Percentiles rank a stretch among this genome's conserved stretches.
phyloP scores from a whole-genome alignment of 1,140 invertebrate genomes.

The Pseudomyrmex pallidus region DNA sequence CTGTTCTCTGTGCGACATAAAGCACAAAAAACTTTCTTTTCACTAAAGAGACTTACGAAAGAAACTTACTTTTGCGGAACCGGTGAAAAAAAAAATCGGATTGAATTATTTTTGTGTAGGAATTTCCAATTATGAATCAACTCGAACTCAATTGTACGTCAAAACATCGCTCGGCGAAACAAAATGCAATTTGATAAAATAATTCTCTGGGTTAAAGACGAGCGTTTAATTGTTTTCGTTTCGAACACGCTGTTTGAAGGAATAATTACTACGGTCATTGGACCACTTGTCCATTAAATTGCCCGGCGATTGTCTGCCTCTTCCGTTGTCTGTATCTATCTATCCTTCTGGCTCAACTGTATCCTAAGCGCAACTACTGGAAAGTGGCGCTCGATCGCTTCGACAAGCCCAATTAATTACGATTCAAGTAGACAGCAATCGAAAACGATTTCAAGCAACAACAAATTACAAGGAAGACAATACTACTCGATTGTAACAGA shows the following conservation, averaged over 20 bases:
- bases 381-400: conserved; percentile 24
- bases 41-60: too few relatives aligned
- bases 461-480: conserved; percentile 32
- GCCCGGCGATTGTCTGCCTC: conserved; percentile 28
- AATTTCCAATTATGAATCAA: too few relatives aligned
- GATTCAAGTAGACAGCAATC: conserved; percentile 43
- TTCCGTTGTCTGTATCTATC: conserved; percentile 30
- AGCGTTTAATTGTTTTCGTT: conserved; percentile 8
- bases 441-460: conserved; percentile 21
- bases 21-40: too few relatives aligned
- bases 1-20: too few relatives aligned
- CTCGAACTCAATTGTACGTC: too few relatives aligned
- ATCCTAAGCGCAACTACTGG: conserved; percentile 15
- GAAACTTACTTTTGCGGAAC: too few relatives aligned
- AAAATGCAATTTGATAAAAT: not conserved
- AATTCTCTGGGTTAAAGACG: not conserved
- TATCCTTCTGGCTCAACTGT: conserved; percentile 22
- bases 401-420: conserved; percentile 52
- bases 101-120: too few relatives aligned
- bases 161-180: too few relatives aligned
- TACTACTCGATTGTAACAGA: not conserved
- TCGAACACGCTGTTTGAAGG: not conserved
- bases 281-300: conserved; percentile 26
- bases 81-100: too few relatives aligned
- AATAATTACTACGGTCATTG: conserved; percentile 41